Conservation (phyloP, 1,140 invertebrate species). For the Drosophila pseudoananassae region DNA sequence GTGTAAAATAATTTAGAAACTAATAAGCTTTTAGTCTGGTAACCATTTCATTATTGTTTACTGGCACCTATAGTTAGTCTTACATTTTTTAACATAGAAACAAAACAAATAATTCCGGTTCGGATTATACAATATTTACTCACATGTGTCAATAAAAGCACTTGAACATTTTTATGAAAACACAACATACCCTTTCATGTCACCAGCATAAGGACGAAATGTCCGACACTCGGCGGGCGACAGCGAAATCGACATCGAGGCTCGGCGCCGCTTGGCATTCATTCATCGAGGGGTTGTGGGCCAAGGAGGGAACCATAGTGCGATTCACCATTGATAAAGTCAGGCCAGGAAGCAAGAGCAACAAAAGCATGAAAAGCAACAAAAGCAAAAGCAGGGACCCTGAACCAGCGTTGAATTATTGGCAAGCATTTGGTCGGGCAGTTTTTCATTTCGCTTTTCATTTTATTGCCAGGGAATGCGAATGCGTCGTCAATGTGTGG, state of each 20-base stretch:
- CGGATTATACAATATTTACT: not conserved
- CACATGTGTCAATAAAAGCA: not conserved
- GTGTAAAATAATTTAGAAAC: too few relatives aligned
- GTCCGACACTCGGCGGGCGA: constrained; percentile 57
- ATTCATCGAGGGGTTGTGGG: constrained; percentile 45
- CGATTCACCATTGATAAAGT: constrained; percentile 74
- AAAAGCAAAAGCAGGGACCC: not conserved
- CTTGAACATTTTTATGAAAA: not conserved
- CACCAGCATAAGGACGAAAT: constrained; percentile 37
- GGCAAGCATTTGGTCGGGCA: constrained; percentile 41
- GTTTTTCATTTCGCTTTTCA: constrained; percentile 71
- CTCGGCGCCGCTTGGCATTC: constrained; percentile 67
- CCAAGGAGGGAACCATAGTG: not conserved
- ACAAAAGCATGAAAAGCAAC: not conserved
- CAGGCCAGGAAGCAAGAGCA: constrained; percentile 24
- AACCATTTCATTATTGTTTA: not conserved
- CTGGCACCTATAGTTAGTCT: not conserved
- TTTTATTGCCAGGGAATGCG: constrained; percentile 70
- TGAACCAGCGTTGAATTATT: constrained; percentile 56
- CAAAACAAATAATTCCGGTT: not conserved
- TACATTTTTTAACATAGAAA: not conserved
- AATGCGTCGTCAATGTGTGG: constrained; percentile 70
- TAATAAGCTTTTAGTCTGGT: too few relatives aligned
- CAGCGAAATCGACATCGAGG: constrained; percentile 32
- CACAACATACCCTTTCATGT: constrained; percentile 1